phyloP scores from a whole-genome alignment of 2,113 vertebrate species.

The Apistogramma diplotaenia region DNA sequence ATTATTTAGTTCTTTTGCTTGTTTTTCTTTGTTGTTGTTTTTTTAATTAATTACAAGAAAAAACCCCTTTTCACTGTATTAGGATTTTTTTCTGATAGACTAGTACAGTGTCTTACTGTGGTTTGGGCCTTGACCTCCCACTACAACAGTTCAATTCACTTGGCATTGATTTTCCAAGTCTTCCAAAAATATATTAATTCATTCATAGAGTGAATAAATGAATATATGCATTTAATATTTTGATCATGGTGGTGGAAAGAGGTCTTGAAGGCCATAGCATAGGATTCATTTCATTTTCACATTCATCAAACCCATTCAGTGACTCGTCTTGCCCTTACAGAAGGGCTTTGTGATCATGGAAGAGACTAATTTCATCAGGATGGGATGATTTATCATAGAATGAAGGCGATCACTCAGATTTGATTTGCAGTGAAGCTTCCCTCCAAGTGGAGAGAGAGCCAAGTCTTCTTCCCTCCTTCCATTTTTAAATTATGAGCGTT shows the following conservation, averaged over 20 bases:
- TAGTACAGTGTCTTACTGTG: too few species aligned
- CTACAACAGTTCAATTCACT: too few species aligned
- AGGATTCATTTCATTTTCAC: neutral
- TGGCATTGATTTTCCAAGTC: too few species aligned
- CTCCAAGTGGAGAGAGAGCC: neutral
- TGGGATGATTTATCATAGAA: neutral
- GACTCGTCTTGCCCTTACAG: neutral
- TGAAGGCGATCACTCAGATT: neutral
- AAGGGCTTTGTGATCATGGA: neutral
- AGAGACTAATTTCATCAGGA: neutral
- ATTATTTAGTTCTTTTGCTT: too few species aligned
- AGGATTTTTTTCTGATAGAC: too few species aligned
- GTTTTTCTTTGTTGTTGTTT: too few species aligned
- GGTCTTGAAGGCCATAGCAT: neutral
- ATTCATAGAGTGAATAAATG: too few species aligned
- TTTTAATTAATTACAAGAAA: too few species aligned
- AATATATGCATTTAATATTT: neutral
- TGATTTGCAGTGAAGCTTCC: neutral
- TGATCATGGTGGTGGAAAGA: neutral
- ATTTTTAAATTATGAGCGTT: neutral
- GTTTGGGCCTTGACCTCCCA: too few species aligned
- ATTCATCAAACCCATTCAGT: neutral
- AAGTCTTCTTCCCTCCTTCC: neutral
- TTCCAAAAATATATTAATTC: too few species aligned
- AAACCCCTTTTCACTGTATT: too few species aligned